Base-by-base conservation (phyloP, 2,113 vertebrate genomes). In the Saguinus midas region DNA sequence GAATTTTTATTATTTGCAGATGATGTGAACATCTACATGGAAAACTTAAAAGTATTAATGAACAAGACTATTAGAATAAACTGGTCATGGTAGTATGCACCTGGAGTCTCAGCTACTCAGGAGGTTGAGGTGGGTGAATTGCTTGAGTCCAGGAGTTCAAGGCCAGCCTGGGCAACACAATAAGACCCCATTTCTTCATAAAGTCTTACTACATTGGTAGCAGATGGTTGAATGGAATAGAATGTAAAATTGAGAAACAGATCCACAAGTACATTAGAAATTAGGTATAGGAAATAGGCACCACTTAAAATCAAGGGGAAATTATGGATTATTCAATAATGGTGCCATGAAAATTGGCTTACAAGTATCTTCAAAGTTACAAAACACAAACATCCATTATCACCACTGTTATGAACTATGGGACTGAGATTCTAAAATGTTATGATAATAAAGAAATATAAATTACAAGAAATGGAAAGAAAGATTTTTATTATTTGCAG, bases 1-100 rank as follows among this genome's bases (percentile, higher is more conserved):
- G 64, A 43, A 76, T 43, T 87, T 92, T 83, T 37, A 92, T 88
- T 94, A 80, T 97, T 84, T 84, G 40, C 12, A 87, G 37, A 27
- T 75, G 29, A 61, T 64, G 3, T 52, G 43, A 88, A 88, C 12
- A 83, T 72, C 29, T 95, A 57, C 29, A 37, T 37, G 76, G 66
- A 83, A 90, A 87, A 55, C 14, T 57, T 83, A 13, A 45, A 87
- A 70, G 14, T 76, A n/a, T 78, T 14, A 48, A 55, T 37, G 29
- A 23, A 80, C 43, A 90, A 50, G 93, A 64, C 55, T 43, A 57
- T 83, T 37, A 79, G 48, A 35, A 25, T 17, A 27, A 16, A 25
- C 40, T 76, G 25, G 13, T 7, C 13, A 76, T 25, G 43, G 6
- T 76, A 43, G 43, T 13, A 76, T 45, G 25, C 14, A 14, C 40